Base-by-base conservation (phyloP, 1,140 invertebrate genomes). In the Drosophila takahashii region DNA sequence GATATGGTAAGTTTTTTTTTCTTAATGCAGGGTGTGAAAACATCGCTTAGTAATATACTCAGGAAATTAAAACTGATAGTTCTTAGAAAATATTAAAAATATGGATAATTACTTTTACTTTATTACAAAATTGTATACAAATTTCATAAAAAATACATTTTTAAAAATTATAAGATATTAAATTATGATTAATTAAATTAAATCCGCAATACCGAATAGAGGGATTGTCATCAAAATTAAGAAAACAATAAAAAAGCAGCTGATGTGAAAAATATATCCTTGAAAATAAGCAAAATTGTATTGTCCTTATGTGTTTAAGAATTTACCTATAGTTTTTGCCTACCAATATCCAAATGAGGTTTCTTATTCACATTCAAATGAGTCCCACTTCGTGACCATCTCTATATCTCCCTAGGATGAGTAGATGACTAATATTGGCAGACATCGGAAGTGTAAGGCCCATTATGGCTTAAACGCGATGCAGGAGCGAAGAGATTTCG, bases 401-500 rank as follows among this genome's bases (percentile, higher is more conserved):
- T 22, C 22, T 22, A 18, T n/a, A 18, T 15, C 22, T 16, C 2
- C 27, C 4, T 16, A 18, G 10, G 18, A 11, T 10, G 32, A 61
- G 22, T 3, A 7, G 50, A 42, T 71, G 67, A 71, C 34, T 71
- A 71, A 70, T 70, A 22, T 18, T 18, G 10, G 50, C n/a, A 18
- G 65, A 70, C 70, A 57, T 70, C 64, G 67, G 67, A 71, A 71
- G 67, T 70, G 34, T 39, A 47, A 39, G 42, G 9, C 66, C 67
- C 34, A 71, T 70, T 70, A 48, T 48, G 51, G 65, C 65, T 18
- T 13, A 47, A 50, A 54, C 29, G 44, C 58, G 45, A 53, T 74
- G 70, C 57, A 44, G 59, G 44, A n/a, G 64, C 45, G 15, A 34
- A 61, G 47, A 50, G 26, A 72, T 73, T 74, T 62, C n/a, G 47